Evolutionary conservation across 1,140 invertebrate species (phyloP).

Genomic region (Pseudomyrmex gracilis): DNA sequence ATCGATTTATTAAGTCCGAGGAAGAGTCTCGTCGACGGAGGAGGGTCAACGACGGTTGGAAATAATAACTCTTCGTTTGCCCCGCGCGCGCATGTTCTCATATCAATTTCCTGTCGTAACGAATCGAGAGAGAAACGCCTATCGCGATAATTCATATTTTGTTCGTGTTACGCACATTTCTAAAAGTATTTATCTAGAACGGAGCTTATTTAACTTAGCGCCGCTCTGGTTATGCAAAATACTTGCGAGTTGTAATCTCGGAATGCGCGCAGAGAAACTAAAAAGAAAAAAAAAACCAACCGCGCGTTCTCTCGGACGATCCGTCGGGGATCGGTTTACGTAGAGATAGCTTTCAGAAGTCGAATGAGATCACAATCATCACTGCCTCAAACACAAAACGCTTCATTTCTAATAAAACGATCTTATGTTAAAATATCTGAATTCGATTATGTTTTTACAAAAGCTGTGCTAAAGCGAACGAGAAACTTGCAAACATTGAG

Average conservation of each 20-base stretch:
- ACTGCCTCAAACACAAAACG: no score
- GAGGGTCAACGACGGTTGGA: neutral
- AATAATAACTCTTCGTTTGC: neutral
- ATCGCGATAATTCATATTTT: conserved; percentile 34
- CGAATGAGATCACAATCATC: no score
- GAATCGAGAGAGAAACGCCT: neutral
- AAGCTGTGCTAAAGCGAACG: no score
- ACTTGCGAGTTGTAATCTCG: conserved; percentile 12
- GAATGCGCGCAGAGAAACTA: neutral
- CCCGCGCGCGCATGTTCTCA: neutral
- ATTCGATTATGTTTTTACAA: no score
- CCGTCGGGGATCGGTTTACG: no score
- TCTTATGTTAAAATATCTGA: no score
- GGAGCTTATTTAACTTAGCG: conserved; percentile 31
- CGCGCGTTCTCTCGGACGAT: neutral
- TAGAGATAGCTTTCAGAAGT: no score
- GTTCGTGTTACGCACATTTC: neutral
- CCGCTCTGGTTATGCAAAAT: conserved; percentile 45
- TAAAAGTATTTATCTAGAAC: conserved; percentile 18
- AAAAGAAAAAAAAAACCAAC: neutral
- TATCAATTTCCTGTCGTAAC: neutral
- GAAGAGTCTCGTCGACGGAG: neutral
- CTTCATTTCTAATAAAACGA: no score
- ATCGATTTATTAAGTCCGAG: conserved; percentile 22
- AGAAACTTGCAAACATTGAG: no score